These are phyloP conservation scores for Dufourea novaeangliae DNA, from an alignment of 1,140 invertebrate genomes.

Conservation along the genomic window DNA sequence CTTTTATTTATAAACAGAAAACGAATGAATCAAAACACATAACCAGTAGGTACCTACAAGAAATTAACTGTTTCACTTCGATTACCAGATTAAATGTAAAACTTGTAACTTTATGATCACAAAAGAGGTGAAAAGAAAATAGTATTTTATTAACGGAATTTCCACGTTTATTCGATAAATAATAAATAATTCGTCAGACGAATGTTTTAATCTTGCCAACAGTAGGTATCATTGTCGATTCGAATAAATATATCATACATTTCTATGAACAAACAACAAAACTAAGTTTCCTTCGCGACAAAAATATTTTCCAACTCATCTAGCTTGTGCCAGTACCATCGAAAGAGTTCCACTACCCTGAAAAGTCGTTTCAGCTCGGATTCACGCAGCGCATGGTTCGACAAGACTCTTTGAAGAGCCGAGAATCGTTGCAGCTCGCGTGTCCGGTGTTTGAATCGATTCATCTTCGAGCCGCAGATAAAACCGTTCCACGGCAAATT, in stretches of 20 bases:
- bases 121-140: too few relatives aligned
- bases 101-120: too few relatives aligned
- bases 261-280: background rate
- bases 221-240: too few relatives aligned
- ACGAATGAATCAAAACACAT: too few relatives aligned
- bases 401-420: background rate
- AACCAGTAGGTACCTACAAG: too few relatives aligned
- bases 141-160: background rate
- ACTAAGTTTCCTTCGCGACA: background rate
- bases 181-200: background rate
- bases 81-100: too few relatives aligned
- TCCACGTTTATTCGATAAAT: background rate
- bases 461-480: constrained; percentile 14
- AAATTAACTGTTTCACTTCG: too few relatives aligned
- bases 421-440: background rate
- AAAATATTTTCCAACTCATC: too few relatives aligned
- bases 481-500: constrained; percentile 1
- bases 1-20: too few relatives aligned
- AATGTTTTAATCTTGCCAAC: background rate
- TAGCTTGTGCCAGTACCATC: too few relatives aligned
- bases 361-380: background rate
- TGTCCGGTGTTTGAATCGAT: constrained; percentile 5
- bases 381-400: background rate
- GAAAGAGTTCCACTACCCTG: too few relatives aligned
- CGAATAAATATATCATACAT: background rate